Evolutionary conservation across 2,797 vertebrate species (phyloP), one percentile per base, ranked within the genome.

Genomic region (Aphelocoma californica): DNA sequence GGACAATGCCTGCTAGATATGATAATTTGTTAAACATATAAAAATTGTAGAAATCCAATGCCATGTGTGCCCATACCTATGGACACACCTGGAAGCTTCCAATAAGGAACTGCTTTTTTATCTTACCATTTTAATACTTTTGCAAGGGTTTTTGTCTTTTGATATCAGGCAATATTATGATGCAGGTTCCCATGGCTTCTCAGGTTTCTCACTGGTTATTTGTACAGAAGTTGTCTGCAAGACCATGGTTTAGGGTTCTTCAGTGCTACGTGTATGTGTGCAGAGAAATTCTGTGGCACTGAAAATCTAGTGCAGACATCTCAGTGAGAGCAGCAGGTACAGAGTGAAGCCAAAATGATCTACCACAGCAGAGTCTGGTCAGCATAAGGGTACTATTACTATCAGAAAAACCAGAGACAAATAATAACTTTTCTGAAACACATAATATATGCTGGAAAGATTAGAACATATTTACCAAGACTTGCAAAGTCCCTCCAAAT

Each of bases 21-120:
- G 26, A 42, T 31, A 65, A 34, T 42, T 36, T 18, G 3, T 44
- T 42, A 57, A 50, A 50, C 5, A 18, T 34, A 50, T 17, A 65
- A 65, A 57, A 57, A 31, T 12, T 14, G 20, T 21, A 73, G 44
- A 57, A 50, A 42, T 48, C 34, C 3, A 3, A 31, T 42, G 21
- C 11, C 0, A 0, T 57, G 14, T 65, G 7, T 42, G 32, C 18
- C 28, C 14, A 57, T 48, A 42, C 26, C 5, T 42, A 31, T 40
- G 31, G 31, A 57, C 0, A 1, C 10, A 57, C 36, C 1, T 7
- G 34, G 44, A 66, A 66, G 14, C 34, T 50, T 36, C 36, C 70
- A 36, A 50, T 31, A 21, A 50, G 57, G 11, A 48, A 42, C 21
- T n/a, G 23, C 1, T 50, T 65, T 15, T 50, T 74, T 12, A 34